Evolutionary conservation across 2,113 vertebrate genomes (phyloP).

Genomic region (Sisor rabdophorus): DNA sequence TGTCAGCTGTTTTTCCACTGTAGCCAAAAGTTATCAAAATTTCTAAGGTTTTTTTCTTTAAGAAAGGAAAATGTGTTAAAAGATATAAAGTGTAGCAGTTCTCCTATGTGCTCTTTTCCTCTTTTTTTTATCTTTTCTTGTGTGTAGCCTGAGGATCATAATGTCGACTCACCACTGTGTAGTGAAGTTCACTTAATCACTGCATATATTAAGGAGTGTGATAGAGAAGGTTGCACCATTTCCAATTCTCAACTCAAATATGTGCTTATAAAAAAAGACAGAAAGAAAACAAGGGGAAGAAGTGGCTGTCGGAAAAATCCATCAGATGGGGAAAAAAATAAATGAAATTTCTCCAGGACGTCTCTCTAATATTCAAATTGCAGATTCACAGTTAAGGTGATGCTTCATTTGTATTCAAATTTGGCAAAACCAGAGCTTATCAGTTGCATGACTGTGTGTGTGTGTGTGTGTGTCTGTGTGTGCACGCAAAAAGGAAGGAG

Average conservation of each 20-base stretch:
- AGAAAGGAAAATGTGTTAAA: background rate
- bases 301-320: constrained; percentile 45
- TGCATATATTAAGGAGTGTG: constrained; percentile 33
- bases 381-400: constrained; percentile 60
- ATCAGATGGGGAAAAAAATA: constrained; percentile 59
- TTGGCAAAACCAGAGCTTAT: constrained; percentile 60
- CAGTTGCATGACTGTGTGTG: constrained; percentile 45
- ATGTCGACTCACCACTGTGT: constrained; percentile 37
- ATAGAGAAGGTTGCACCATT: constrained; percentile 43
- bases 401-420: constrained; percentile 73
- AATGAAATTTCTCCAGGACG: constrained; percentile 61
- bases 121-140: constrained; percentile 15
- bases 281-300: background rate
- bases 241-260: constrained; percentile 76
- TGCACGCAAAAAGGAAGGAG: background rate
- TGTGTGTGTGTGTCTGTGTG: constrained; percentile 18
- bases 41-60: background rate
- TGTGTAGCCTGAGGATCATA: constrained; percentile 20
- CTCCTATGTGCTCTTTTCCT: constrained; percentile 17
- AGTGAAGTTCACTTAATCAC: constrained; percentile 40
- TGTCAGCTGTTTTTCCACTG: too few species aligned
- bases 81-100: background rate
- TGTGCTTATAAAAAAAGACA: constrained; percentile 59
- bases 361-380: constrained; percentile 58
- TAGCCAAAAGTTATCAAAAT: background rate